Percentiles rank a stretch among this genome's conserved stretches.
phyloP scores from a whole-genome alignment of 1,140 invertebrate genomes.

The Heliconius nattereri region DNA sequence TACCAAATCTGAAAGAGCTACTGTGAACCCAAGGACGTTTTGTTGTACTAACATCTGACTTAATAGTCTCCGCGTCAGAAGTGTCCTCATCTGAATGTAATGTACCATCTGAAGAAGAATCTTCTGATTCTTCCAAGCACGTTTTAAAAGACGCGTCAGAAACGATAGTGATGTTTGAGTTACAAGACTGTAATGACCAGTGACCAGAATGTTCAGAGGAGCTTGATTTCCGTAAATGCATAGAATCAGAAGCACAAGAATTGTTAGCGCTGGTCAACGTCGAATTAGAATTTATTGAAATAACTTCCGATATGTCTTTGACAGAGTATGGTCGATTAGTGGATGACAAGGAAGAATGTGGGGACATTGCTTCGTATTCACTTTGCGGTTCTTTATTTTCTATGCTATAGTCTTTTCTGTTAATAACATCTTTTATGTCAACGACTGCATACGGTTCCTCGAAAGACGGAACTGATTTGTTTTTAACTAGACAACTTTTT shows the following conservation, averaged over 20 bases:
- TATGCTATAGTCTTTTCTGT: constrained; percentile 46
- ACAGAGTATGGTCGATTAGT: constrained; percentile 66
- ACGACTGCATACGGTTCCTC: constrained; percentile 71
- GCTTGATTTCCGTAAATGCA: constrained; percentile 61
- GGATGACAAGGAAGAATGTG: constrained; percentile 58
- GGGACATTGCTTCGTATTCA: constrained; percentile 58
- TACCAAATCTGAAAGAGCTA: constrained; percentile 69
- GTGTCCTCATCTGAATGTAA: constrained; percentile 68
- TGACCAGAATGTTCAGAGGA: constrained; percentile 76
- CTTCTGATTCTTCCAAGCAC: constrained; percentile 69
- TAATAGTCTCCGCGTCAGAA: constrained; percentile 71
- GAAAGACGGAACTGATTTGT: constrained; percentile 63
- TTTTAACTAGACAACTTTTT: constrained; percentile 58
- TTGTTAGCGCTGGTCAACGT: constrained; percentile 64
- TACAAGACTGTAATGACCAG: constrained; percentile 71
- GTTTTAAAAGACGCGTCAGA: constrained; percentile 72
- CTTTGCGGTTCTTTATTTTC: constrained; percentile 31
- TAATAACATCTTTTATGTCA: constrained; percentile 56
- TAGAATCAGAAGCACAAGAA: constrained; percentile 63
- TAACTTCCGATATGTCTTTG: constrained; percentile 72
- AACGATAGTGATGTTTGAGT: constrained; percentile 70
- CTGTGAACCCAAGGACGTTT: constrained; percentile 74
- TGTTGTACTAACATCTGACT: constrained; percentile 65
- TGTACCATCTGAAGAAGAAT: constrained; percentile 57
- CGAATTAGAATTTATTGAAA: constrained; percentile 62